A percentile compares a stretch with the other conserved stretches of the same genome.
Evolutionary conservation across 2,797 vertebrate species (phyloP).

Genomic region (Adrianichthys oophorus): DNA sequence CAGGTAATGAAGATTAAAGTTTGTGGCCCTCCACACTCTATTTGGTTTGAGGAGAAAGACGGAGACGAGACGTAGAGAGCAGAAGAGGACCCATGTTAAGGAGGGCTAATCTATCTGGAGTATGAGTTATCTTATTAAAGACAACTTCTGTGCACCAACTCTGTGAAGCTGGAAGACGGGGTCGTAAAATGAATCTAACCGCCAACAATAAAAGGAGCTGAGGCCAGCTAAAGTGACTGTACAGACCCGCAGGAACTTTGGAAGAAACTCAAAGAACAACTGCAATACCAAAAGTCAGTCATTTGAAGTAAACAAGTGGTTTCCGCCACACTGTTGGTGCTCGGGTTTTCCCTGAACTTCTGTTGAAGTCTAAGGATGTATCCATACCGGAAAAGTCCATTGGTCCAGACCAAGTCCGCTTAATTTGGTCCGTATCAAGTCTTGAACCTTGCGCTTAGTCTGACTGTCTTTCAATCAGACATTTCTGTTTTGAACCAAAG

Average conservation of each 20-base stretch:
- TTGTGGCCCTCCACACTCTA: constrained; percentile 65
- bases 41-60: constrained; percentile 47
- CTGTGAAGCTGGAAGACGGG: constrained; percentile 69
- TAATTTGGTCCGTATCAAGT: too few species aligned
- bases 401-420: too few species aligned
- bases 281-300: constrained; percentile 16
- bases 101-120: constrained; percentile 83
- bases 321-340: constrained; percentile 13
- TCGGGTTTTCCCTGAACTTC: constrained; percentile 6
- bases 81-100: constrained; percentile 63
- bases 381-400: too few species aligned
- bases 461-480: too few species aligned
- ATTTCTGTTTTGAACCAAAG: too few species aligned
- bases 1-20: constrained; percentile 85
- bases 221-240: constrained; percentile 40
- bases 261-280: constrained; percentile 4
- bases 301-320: constrained; percentile 23
- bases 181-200: constrained; percentile 31
- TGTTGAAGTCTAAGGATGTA: too few species aligned
- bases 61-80: constrained; percentile 52
- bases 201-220: constrained; percentile 30
- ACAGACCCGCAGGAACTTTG: constrained; percentile 40
- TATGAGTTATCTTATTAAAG: constrained; percentile 81
- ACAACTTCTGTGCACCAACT: constrained; percentile 83
- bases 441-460: too few species aligned